These are phyloP conservation scores for Manis pentadactyla DNA, from an alignment of 2,797 vertebrate species.

Conservation along the genomic window DNA sequence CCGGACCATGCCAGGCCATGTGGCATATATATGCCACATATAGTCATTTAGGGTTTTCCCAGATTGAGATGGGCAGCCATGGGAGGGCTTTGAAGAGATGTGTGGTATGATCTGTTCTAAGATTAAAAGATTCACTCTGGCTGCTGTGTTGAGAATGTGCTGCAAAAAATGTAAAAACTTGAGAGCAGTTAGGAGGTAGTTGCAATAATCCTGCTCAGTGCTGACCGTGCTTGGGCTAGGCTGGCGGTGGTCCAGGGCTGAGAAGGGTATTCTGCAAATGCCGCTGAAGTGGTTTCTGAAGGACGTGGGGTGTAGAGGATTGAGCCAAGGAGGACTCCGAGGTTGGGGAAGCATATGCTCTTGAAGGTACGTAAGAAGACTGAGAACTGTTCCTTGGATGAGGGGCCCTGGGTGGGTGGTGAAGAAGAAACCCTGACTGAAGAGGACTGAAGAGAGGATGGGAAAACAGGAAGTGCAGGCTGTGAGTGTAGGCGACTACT, in stretches of 20 bases:
- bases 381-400: background rate
- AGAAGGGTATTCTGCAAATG: background rate
- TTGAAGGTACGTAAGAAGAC: background rate
- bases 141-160: background rate
- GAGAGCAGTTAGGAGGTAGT: background rate
- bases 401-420: too few relatives aligned
- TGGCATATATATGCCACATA: background rate
- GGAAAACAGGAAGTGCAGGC: background rate
- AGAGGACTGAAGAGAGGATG: background rate
- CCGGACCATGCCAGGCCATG: background rate
- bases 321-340: background rate
- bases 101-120: background rate
- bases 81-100: background rate
- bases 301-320: background rate
- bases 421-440: background rate
- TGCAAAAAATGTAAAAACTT: background rate
- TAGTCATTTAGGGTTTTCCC: background rate
- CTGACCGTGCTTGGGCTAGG: background rate
- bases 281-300: background rate
- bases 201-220: background rate
- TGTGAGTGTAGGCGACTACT: background rate
- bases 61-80: background rate
- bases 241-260: too few relatives aligned
- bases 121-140: background rate
- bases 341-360: background rate